Evolutionary conservation across 2,888 invertebrate genomes (phyloP), one percentile per base, ranked within the genome.

Genomic region (Lithophane socia): DNA sequence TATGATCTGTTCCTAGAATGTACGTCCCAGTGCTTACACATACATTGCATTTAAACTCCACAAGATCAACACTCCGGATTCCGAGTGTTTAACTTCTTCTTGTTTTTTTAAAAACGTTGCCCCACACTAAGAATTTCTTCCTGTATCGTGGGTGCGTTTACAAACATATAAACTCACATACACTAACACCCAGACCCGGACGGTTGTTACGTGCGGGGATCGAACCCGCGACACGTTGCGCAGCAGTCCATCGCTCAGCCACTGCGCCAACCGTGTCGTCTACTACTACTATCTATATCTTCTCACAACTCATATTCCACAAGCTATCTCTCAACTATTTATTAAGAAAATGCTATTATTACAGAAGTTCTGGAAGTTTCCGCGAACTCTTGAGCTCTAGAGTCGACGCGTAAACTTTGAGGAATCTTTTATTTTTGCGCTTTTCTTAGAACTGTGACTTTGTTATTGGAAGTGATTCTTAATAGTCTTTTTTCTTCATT

Each of bases 241-340:
- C 29, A 29, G 29, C 29, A 29, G 29, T 29, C 29, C 29, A 29
- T 29, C 29, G 29, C 29, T 29, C 29, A 29, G 29, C 29, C 29
- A 29, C 29, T 29, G 29, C 29, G 29, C 29, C 29, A 29, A 29
- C 29, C 29, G 29, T 29, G 29, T 29, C 29, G 29, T 29, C 29
- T 29, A 29, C 29, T 29, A 29, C 37, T 37, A 37, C 37, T 37
- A 86, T 77, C 77, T 77, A 73, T 77, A 75, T 73, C 67, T 75
- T 47, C 49, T 52, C 67, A 54, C 75, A 37, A 68, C 73, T 80
- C 74, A 72, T 83, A 76, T 64, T 77, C 75, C 77, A 7, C 29
- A n/a, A 87, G 85, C 74, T 84, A 86, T 84, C 66, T 73, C 61
- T n/a, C n/a, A 88, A 89, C 83, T 89, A 88, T 88, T 88, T 88